Conservation (phyloP, 30 jellyfish, hydroid and myxozoan species). For the Aurelia sp. region DNA sequence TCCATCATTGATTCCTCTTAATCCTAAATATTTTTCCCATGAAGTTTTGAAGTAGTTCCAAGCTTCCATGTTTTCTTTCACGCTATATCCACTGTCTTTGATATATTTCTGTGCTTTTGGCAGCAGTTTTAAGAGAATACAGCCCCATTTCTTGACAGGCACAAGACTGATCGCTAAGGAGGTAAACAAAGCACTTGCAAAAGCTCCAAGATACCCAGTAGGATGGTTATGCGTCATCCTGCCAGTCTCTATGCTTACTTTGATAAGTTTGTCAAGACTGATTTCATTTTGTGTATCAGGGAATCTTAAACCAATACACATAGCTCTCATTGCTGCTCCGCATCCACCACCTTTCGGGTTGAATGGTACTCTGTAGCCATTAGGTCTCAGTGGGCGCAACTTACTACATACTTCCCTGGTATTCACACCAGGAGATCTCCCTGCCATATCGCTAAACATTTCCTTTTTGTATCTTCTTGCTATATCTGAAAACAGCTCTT, state of each 20-base stretch:
- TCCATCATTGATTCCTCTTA: constrained; percentile 70
- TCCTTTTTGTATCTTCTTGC: constrained; percentile 73
- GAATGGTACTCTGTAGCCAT: constrained; percentile 94
- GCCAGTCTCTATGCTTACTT: constrained; percentile 85
- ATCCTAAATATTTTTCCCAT: constrained; percentile 74
- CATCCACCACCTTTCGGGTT: constrained; percentile 95
- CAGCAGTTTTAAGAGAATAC: constrained; percentile 28
- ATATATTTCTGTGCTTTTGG: constrained; percentile 74
- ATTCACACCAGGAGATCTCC: constrained; percentile 88
- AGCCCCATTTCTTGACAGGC: constrained; percentile 86
- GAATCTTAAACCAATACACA: constrained; percentile 95
- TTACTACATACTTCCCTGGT: constrained; percentile 65
- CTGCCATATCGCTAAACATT: constrained; percentile 78
- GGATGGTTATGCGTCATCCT: constrained; percentile 98
- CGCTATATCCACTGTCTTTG: constrained; percentile 55
- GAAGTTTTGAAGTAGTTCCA: constrained; percentile 77
- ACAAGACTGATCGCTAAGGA: constrained; percentile 74
- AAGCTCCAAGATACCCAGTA: constrained; percentile 91
- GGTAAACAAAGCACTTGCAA: constrained; percentile 92
- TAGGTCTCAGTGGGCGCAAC: constrained; percentile 67
- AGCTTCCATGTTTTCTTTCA: constrained; percentile 55
- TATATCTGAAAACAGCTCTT: constrained; percentile 64
- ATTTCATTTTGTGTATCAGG: constrained; percentile 71
- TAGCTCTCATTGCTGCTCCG: constrained; percentile 99
- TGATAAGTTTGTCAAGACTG: constrained; percentile 76